Percentiles rank a stretch among this genome's conserved stretches.
phyloP scores from a whole-genome alignment of 2,797 vertebrate species.

The Borostomias antarcticus region DNA sequence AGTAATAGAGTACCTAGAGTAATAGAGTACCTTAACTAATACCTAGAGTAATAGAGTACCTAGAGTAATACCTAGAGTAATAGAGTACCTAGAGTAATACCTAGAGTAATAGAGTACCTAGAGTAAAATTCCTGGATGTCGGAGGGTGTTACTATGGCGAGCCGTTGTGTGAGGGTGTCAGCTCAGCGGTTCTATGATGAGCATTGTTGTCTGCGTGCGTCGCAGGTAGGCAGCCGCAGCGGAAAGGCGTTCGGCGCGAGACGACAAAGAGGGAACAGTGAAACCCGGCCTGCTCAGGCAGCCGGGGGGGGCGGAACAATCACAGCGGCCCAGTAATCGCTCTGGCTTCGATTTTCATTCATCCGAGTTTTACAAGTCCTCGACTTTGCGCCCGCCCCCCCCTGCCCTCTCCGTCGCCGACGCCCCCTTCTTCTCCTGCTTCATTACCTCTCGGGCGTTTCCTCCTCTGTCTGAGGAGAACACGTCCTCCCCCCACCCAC shows the following conservation, averaged over 20 bases:
- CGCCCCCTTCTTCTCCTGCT: conserved; percentile 14
- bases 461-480: conserved; percentile 43
- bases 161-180: too few species aligned
- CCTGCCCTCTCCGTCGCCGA: background rate
- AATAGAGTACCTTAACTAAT: too few species aligned
- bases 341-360: conserved; percentile 57
- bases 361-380: conserved; percentile 44
- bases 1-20: too few species aligned
- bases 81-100: too few species aligned
- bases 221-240: conserved; percentile 40
- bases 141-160: conserved; percentile 9
- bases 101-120: too few species aligned
- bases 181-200: too few species aligned
- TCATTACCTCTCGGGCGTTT: conserved; percentile 14
- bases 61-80: too few species aligned
- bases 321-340: conserved; percentile 20
- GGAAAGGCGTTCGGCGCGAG: background rate
- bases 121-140: conserved; percentile 11
- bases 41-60: too few species aligned
- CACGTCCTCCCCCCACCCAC: conserved; percentile 44
- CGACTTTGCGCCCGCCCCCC: background rate
- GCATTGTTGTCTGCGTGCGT: conserved; percentile 6
- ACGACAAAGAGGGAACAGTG: background rate
- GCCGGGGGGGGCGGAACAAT: conserved; percentile 38
- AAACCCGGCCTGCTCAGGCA: background rate